Conservation (phyloP, 2,113 vertebrate species). For the Nibea coibor region DNA sequence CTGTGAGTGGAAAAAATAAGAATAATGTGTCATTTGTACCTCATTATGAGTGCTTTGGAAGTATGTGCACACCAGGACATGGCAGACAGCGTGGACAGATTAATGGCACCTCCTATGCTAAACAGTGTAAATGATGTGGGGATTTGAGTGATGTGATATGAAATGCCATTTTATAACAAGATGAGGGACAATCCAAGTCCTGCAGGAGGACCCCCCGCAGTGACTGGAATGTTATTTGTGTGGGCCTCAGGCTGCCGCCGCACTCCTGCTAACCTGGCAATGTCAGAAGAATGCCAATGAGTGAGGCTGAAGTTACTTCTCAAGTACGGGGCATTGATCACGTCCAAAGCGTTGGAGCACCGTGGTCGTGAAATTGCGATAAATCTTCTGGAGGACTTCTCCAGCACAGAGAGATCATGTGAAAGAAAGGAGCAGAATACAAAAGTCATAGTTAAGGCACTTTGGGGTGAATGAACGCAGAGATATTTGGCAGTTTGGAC, state of each 20-base stretch:
- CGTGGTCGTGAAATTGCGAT: neutral
- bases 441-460: neutral
- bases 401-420: neutral
- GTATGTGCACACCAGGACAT: neutral
- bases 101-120: neutral
- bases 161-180: conserved; percentile 61
- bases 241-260: conserved; percentile 54
- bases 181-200: conserved; percentile 62
- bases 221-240: conserved; percentile 74
- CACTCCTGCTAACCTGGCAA: conserved; percentile 46
- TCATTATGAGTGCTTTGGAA: neutral
- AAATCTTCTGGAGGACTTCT: conserved; percentile 1
- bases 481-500: neutral
- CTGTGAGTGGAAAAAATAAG: neutral
- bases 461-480: neutral
- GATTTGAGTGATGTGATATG: conserved; percentile 58
- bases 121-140: conserved; percentile 25
- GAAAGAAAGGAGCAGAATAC: neutral
- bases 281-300: conserved; percentile 46
- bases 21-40: conserved; percentile 1
- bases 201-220: conserved; percentile 42
- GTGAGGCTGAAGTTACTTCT: conserved; percentile 39
- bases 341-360: neutral
- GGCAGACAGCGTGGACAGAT: neutral
- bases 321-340: conserved; percentile 1